Conservation (phyloP, 1,140 invertebrate genomes). For the Drosophila nannoptera region DNA sequence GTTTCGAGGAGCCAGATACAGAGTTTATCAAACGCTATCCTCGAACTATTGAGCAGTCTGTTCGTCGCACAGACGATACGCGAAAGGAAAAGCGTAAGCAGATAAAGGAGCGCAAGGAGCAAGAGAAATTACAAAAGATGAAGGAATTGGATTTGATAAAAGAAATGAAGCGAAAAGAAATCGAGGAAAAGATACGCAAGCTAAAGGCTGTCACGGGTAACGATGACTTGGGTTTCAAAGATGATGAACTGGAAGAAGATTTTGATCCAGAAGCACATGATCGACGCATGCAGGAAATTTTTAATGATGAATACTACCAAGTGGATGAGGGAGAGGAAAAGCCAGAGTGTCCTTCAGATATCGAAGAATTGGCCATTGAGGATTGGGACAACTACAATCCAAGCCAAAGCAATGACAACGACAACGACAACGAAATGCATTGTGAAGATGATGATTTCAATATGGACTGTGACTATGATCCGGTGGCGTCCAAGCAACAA, state of each 20-base stretch:
- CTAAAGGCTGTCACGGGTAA: constrained; percentile 95
- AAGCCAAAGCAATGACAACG: constrained; percentile 51
- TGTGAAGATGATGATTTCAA: constrained; percentile 91
- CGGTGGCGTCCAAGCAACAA: constrained; percentile 79
- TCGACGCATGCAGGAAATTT: constrained; percentile 90
- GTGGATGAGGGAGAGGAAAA: constrained; percentile 86
- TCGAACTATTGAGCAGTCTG: constrained; percentile 89
- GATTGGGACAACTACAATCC: constrained; percentile 87
- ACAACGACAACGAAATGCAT: constrained; percentile 79
- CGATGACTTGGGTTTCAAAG: constrained; percentile 83
- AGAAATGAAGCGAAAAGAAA: constrained; percentile 93
- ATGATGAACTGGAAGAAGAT: constrained; percentile 89
- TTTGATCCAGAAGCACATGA: constrained; percentile 96
- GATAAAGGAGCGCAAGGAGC: constrained; percentile 87
- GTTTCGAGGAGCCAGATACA: constrained; percentile 97
- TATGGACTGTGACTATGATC: constrained; percentile 94
- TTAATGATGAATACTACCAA: constrained; percentile 92
- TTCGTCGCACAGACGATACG: constrained; percentile 89
- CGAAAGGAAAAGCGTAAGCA: constrained; percentile 89
- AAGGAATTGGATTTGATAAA: constrained; percentile 93
- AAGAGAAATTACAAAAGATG: constrained; percentile 90
- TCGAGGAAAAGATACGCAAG: constrained; percentile 92
- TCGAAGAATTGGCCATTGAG: constrained; percentile 86
- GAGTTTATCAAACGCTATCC: constrained; percentile 96
- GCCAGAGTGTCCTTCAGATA: constrained; percentile 88